Evolutionary conservation across 2,888 invertebrate species (phyloP).

Genomic region (Empis livida): DNA sequence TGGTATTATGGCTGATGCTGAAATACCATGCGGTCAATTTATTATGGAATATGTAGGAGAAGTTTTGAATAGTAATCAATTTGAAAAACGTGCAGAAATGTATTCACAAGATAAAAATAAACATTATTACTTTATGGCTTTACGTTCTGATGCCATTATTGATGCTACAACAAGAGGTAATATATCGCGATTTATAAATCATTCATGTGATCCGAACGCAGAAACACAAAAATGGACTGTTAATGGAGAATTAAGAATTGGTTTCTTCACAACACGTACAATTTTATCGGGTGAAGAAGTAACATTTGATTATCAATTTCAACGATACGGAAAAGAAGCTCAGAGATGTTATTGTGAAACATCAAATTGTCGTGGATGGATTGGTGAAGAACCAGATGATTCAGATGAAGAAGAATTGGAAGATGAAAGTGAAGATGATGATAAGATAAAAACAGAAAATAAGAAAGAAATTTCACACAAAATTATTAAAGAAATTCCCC

Average conservation of each 20-base stretch:
- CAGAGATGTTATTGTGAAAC: slow-evolving; percentile 93
- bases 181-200: slow-evolving; percentile 94
- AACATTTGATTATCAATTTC: slow-evolving; percentile 97
- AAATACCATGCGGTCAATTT: slow-evolving; percentile 57
- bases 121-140: slow-evolving; percentile 96
- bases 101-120: slow-evolving; percentile 82
- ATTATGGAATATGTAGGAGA: slow-evolving; percentile 99
- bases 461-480: slow-evolving; percentile 10
- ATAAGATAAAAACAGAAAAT: slow-evolving; percentile 22
- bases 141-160: slow-evolving; percentile 85
- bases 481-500: slow-evolving; percentile 12
- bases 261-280: slow-evolving; percentile 83
- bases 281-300: slow-evolving; percentile 86
- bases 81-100: slow-evolving; percentile 72
- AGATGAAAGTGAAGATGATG: slow-evolving; percentile 24
- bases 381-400: slow-evolving; percentile 76
- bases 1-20: slow-evolving; percentile 53
- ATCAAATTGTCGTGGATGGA: slow-evolving; percentile 82
- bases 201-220: slow-evolving; percentile 97
- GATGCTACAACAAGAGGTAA: slow-evolving; percentile 96
- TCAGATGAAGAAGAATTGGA: slow-evolving; percentile 47
- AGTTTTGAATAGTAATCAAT: slow-evolving; percentile 81
- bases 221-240: slow-evolving; percentile 98
- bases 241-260: slow-evolving; percentile 84
- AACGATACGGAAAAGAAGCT: slow-evolving; percentile 91